These are phyloP conservation scores for Melanitta fusca DNA, from an alignment of 2,797 vertebrate genomes.

Conservation along the genomic window DNA sequence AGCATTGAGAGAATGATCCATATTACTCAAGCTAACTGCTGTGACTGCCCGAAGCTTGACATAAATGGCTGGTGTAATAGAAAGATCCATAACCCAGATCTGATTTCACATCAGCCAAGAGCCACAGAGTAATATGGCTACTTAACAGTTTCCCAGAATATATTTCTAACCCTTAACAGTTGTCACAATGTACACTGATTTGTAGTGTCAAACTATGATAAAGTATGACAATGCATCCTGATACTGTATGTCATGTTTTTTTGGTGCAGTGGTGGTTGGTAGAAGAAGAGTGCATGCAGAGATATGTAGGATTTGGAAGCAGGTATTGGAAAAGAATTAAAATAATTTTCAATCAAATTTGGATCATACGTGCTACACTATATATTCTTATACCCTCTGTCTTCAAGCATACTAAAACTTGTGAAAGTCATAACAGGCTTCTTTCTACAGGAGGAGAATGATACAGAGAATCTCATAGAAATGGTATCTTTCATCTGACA, in stretches of 20 bases:
- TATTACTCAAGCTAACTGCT: conserved; percentile 29
- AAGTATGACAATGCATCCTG: background rate
- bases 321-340: background rate
- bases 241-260: background rate
- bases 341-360: background rate
- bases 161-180: background rate
- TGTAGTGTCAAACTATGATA: background rate
- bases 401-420: background rate
- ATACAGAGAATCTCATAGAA: background rate
- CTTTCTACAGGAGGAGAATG: background rate
- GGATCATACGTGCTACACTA: background rate
- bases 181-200: background rate
- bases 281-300: background rate
- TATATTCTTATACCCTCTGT: accelerated
- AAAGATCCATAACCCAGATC: background rate
- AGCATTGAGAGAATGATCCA: background rate
- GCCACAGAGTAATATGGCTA: background rate
- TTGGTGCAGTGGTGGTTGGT: background rate
- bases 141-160: background rate
- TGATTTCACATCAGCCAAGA: conserved; percentile 9
- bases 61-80: conserved; percentile 35
- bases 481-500: background rate
- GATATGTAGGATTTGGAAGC: background rate
- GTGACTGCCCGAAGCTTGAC: background rate
- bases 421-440: background rate